Conservation (phyloP, 2,888 invertebrate genomes). For the Lycocerus yunnanus region DNA sequence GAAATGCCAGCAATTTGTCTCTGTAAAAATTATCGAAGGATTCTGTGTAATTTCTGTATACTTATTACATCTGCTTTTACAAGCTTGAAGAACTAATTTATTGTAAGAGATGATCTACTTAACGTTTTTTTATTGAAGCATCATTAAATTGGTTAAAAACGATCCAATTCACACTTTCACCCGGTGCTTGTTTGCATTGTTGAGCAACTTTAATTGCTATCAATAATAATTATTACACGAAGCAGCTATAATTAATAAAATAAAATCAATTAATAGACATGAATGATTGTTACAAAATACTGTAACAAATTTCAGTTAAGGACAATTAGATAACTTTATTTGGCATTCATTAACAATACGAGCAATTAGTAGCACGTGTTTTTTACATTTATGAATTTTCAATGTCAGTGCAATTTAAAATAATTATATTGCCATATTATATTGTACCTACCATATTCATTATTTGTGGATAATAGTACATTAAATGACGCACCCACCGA, state of each 20-base stretch:
- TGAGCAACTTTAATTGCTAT: background rate
- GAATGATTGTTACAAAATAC: background rate
- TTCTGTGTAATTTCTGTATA: background rate
- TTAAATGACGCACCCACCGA: background rate
- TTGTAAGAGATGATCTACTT: background rate
- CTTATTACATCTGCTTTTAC: background rate
- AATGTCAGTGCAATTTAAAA: background rate
- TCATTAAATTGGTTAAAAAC: background rate
- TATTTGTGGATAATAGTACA: background rate
- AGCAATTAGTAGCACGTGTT: background rate
- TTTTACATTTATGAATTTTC: background rate
- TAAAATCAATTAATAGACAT: background rate
- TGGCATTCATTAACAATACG: background rate
- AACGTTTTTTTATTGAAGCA: background rate
- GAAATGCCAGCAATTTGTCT: background rate
- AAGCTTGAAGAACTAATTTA: background rate
- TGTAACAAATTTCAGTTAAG: background rate
- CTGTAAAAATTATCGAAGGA: background rate
- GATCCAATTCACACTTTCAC: background rate
- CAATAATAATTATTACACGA: background rate
- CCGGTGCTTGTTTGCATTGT: background rate
- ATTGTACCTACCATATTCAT: too few relatives aligned
- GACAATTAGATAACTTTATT: background rate
- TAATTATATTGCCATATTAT: background rate
- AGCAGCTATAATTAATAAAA: background rate